phyloP scores from a whole-genome alignment of 2,797 vertebrate species.

The Brachymystax lenok region DNA sequence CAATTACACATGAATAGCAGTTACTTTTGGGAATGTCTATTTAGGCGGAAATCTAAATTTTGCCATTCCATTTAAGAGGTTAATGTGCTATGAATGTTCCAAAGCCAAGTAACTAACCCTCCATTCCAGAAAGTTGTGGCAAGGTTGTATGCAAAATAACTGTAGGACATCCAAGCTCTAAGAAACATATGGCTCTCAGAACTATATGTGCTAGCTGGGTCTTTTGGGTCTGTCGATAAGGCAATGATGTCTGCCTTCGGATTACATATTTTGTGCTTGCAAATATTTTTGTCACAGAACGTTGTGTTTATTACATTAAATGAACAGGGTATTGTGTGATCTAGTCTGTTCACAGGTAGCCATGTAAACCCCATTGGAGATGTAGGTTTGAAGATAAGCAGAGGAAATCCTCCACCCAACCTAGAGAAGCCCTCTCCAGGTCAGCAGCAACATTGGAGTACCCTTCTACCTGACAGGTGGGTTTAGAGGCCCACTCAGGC shows the following conservation, averaged over 20 bases:
- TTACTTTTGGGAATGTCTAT: too few relatives aligned
- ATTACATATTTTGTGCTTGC: not conserved
- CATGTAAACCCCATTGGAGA: not conserved
- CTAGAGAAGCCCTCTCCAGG: not conserved
- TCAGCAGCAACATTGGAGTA: not conserved
- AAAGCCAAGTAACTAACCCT: too few relatives aligned
- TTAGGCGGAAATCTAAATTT: too few relatives aligned
- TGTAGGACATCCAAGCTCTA: too few relatives aligned
- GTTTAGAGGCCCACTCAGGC: not conserved
- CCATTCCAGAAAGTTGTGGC: too few relatives aligned
- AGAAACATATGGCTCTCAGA: constrained; percentile 13
- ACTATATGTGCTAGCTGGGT: not conserved
- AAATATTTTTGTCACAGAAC: not conserved
- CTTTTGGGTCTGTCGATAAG: too few relatives aligned
- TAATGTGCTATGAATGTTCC: too few relatives aligned
- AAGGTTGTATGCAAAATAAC: too few relatives aligned
- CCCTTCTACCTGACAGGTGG: not conserved
- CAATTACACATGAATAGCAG: too few relatives aligned
- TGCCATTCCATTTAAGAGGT: too few relatives aligned
- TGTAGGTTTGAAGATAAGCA: not conserved
- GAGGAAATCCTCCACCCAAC: not conserved
- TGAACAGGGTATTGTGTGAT: not conserved
- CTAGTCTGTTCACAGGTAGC: not conserved
- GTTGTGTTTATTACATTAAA: not conserved
- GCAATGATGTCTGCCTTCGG: not conserved